Conservation (phyloP, 2,797 vertebrate genomes). For the Myoxocephalus aenaeus region DNA sequence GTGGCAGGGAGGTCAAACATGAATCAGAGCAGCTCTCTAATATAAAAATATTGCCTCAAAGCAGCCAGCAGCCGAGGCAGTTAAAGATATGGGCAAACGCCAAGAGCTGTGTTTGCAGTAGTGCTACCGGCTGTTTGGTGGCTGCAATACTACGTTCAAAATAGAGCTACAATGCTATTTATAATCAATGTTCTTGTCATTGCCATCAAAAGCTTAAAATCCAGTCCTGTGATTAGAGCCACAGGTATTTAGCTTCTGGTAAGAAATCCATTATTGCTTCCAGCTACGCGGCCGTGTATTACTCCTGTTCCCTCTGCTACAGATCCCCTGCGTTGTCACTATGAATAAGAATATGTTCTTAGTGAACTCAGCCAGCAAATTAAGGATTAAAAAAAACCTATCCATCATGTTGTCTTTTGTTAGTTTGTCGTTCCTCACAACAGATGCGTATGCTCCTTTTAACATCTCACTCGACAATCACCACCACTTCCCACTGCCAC, state of each 20-base stretch:
- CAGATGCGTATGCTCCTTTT: constrained; percentile 39
- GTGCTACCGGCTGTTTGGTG: constrained; percentile 27
- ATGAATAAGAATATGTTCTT: constrained; percentile 72
- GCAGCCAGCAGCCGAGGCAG: constrained; percentile 53
- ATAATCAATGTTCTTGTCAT: constrained; percentile 40
- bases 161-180: constrained; percentile 45
- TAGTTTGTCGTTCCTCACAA: constrained; percentile 48
- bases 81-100: constrained; percentile 61
- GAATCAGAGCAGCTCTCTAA: constrained; percentile 68
- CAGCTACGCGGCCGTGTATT: constrained; percentile 38
- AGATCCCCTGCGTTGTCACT: constrained; percentile 63
- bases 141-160: constrained; percentile 28
- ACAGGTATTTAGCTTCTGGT: constrained; percentile 66
- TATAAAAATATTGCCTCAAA: constrained; percentile 72
- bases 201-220: constrained; percentile 31
- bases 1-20: constrained; percentile 71
- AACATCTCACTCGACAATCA: constrained; percentile 49
- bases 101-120: constrained; percentile 42
- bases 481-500: background rate
- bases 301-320: constrained; percentile 47
- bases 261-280: constrained; percentile 52
- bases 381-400: constrained; percentile 64
- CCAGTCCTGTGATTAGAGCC: constrained; percentile 56
- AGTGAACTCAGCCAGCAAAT: constrained; percentile 74
- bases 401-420: constrained; percentile 59